Percentiles rank a stretch among this genome's conserved stretches.
phyloP scores from a whole-genome alignment of 1,140 invertebrate species.

The Trissolcus basalis region DNA sequence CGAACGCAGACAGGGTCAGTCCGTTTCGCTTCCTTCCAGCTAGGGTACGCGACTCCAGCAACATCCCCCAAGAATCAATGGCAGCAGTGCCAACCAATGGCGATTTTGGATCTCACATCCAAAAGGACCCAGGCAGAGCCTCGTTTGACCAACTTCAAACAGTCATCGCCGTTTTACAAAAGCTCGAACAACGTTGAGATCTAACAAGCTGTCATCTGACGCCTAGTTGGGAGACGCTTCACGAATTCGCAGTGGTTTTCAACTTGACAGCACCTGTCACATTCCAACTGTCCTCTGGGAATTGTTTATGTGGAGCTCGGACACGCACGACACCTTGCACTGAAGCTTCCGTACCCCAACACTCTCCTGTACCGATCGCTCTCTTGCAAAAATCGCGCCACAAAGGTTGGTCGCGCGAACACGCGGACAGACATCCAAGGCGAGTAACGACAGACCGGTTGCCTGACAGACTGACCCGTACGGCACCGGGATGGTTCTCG shows the following conservation, averaged over 20 bases:
- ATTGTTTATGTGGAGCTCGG: too few relatives aligned
- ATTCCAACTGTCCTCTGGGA: too few relatives aligned
- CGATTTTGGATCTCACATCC: conserved; percentile 29
- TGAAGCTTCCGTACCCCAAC: too few relatives aligned
- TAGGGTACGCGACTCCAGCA: conserved; percentile 76
- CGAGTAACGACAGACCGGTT: conserved; percentile 74
- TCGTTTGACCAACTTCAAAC: too few relatives aligned
- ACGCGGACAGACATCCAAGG: conserved; percentile 60
- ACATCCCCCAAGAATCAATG: conserved; percentile 69
- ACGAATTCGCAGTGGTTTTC: too few relatives aligned
- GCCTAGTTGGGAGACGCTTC: too few relatives aligned
- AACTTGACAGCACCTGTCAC: too few relatives aligned
- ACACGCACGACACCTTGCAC: too few relatives aligned
- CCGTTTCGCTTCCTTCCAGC: conserved; percentile 76
- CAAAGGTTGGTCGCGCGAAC: conserved; percentile 59
- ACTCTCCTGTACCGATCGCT: too few relatives aligned
- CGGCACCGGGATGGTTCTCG: conserved; percentile 72
- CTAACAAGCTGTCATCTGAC: not conserved
- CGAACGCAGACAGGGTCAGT: conserved; percentile 74
- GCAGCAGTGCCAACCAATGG: conserved; percentile 46
- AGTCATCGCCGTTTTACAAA: too few relatives aligned
- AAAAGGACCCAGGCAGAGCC: not conserved
- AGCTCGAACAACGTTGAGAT: not conserved
- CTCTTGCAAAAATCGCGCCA: conserved; percentile 65
- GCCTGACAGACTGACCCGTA: conserved; percentile 76